These are phyloP conservation scores for Acromyrmex charruanus DNA, from an alignment of 1,140 invertebrate genomes.

Conservation along the genomic window DNA sequence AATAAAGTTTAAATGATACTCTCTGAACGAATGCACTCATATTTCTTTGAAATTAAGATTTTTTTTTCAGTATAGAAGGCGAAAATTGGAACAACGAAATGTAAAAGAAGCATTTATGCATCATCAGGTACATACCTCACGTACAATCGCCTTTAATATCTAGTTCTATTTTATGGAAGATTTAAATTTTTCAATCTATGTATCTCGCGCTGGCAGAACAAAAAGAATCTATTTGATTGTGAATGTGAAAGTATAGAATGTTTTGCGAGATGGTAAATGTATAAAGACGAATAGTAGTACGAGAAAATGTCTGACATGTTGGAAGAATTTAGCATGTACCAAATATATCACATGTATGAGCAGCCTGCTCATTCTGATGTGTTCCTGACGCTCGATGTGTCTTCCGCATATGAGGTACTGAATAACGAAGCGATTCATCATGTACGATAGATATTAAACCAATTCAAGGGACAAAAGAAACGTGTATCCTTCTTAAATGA, in stretches of 20 bases:
- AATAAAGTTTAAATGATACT: no score
- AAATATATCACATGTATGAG: background rate
- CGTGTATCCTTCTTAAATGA: background rate
- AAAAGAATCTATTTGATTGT: background rate
- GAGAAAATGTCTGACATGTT: background rate
- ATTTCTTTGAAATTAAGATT: no score
- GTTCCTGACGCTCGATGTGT: constrained; percentile 81
- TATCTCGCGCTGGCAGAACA: background rate
- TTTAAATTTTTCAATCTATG: background rate
- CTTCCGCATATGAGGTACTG: constrained; percentile 84
- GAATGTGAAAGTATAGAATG: background rate
- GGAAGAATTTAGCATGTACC: background rate
- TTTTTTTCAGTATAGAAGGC: no score
- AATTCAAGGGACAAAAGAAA: background rate
- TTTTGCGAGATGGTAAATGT: background rate
- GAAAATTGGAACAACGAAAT: no score
- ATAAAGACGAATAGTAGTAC: background rate
- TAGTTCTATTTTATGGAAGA: background rate
- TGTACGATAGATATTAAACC: background rate
- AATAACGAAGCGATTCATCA: constrained; percentile 67
- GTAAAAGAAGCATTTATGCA: no score
- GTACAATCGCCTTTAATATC: background rate
- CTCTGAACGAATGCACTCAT: no score
- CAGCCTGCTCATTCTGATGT: constrained; percentile 60
- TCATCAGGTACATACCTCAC: background rate